Evolutionary conservation across 1,140 invertebrate species (phyloP), one percentile per base, ranked within the genome.

Genomic region (Akabosia matsudoensis): DNA sequence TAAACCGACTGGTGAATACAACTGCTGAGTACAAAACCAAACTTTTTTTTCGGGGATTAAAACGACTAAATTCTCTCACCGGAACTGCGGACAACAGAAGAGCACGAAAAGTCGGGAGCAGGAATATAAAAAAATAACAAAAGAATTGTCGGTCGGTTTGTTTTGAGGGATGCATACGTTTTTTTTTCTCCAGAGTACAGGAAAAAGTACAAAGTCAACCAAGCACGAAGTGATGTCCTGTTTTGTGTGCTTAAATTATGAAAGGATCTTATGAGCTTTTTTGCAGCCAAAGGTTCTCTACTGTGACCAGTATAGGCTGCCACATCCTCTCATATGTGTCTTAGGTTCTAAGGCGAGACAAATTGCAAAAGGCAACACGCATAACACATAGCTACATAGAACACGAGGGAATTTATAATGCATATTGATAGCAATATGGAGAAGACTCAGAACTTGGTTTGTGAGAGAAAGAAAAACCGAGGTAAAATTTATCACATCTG

Each of bases 21-120:
- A n/a, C 45, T 51, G 45, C 10, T 51, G 45, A 10, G 45, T 51
- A n/a, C n/a, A n/a, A 13, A 13, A n/a, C n/a, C 10, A n/a, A 51
- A n/a, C 45, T 10, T 51, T 51, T 10, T 10, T 51, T n/a, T n/a
- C n/a, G n/a, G 56, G 76, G 73, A 56, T 77, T 77, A 77, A 77
- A 67, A 67, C 31, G 22, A n/a, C 61, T 67, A 30, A 67, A 31
- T n/a, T 31, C 76, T 77, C 72, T 77, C 76, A 72, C 76, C 76
- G 76, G 76, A 77, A 77, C 76, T 77, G 76, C 76, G 71, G 76
- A 71, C 76, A 56, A 22, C 61, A 67, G 31, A 30, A 22, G 54
- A 31, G 37, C 37, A 45, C 37, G 31, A 67, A 67, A 31, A 30
- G 28, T 7, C 13, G 61, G 31, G 30, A 67, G 31, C 10, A 67